These are phyloP conservation scores for Ciona savignyi DNA, from an alignment of 23 tunicate genomes.

Conservation along the genomic window DNA sequence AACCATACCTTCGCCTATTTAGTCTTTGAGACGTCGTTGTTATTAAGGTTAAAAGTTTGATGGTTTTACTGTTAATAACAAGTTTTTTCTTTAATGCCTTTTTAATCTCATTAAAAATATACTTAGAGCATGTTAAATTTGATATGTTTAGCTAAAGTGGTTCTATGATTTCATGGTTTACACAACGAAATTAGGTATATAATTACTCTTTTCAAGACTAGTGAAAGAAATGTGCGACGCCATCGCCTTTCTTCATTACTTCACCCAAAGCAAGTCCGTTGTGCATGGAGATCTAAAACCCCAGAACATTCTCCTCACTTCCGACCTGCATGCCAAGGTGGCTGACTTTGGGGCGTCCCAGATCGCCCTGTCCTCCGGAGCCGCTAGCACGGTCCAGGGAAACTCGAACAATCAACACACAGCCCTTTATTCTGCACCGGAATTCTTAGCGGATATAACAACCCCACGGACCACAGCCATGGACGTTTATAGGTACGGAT, in stretches of 20 bases:
- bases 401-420: slow-evolving; percentile 23
- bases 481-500: slow-evolving; percentile 60
- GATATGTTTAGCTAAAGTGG: too few species aligned
- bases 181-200: too few species aligned
- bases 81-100: too few species aligned
- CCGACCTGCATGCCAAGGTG: slow-evolving; percentile 29
- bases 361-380: slow-evolving; percentile 26
- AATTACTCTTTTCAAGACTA: not conserved
- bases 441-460: slow-evolving; percentile 23
- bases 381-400: slow-evolving; percentile 18
- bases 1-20: too few species aligned
- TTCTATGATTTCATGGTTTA: too few species aligned
- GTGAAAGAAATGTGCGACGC: slow-evolving; percentile 30
- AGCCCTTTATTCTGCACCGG: slow-evolving; percentile 46
- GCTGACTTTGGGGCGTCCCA: slow-evolving; percentile 53
- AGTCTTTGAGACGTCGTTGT: too few species aligned
- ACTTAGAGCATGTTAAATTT: too few species aligned
- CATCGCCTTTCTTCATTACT: slow-evolving; percentile 31
- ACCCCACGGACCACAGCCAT: slow-evolving; percentile 19
- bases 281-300: slow-evolving; percentile 55
- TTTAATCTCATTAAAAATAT: too few species aligned
- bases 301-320: slow-evolving; percentile 38
- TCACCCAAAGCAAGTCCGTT: slow-evolving; percentile 14
- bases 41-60: too few species aligned
- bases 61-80: too few species aligned